Conservation (phyloP, 2,888 invertebrate genomes). For the Euzetes globulus region DNA sequence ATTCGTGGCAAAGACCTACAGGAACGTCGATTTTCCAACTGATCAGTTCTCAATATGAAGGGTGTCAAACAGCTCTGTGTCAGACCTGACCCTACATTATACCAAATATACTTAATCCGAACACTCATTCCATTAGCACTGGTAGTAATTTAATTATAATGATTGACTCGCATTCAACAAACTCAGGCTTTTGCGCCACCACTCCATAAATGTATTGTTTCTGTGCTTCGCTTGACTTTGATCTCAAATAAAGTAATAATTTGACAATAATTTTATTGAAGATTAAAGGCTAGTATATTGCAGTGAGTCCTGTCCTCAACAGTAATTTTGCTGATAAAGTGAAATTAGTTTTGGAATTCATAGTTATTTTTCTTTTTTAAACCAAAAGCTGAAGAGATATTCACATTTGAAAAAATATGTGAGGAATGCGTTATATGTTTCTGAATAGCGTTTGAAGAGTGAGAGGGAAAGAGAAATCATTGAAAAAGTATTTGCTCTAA, state of each 20-base stretch:
- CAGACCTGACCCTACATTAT: not conserved
- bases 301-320: too few species aligned
- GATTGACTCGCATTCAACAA: constrained; percentile 13
- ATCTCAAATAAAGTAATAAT: not conserved
- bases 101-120: not conserved
- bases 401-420: constrained; percentile 16
- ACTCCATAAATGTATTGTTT: too few species aligned
- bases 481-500: not conserved
- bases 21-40: constrained; percentile 32
- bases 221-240: not conserved
- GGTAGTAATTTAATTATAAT: constrained; percentile 20
- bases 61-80: constrained; percentile 17
- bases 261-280: not conserved
- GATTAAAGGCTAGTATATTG: not conserved
- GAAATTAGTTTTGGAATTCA: constrained; percentile 26
- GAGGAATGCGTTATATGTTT: constrained; percentile 3
- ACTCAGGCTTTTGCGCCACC: too few species aligned
- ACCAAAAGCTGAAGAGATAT: constrained; percentile 2
- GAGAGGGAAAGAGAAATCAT: constrained; percentile 7
- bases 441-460: not conserved
- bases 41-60: constrained; percentile 22
- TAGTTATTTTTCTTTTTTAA: not conserved
- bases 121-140: constrained; percentile 17
- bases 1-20: constrained; percentile 19
- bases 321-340: not conserved